A percentile compares a stretch with the other conserved stretches of the same genome.
These are phyloP conservation scores for Phaedon cochleariae DNA, from an alignment of 2,888 invertebrate species.

Conservation along the genomic window DNA sequence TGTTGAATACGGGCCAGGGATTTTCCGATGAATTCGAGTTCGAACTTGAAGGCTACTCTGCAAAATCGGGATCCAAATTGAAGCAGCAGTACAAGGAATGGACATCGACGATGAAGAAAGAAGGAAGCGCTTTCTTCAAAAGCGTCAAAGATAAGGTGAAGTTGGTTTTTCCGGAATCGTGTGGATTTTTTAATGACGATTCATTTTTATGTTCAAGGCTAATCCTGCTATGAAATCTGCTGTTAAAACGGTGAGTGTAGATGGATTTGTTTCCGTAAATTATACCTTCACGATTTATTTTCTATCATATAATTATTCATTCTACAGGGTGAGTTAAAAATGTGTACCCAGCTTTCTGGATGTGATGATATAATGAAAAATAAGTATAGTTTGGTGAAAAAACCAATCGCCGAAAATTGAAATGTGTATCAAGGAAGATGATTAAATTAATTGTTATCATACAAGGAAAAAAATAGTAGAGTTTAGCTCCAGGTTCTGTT, in stretches of 20 bases:
- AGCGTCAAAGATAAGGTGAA: slow-evolving; percentile 87
- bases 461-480: too few species aligned
- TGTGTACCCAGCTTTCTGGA: too few species aligned
- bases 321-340: too few species aligned
- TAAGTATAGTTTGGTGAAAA: too few species aligned
- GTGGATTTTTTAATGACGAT: slow-evolving; percentile 15
- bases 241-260: slow-evolving; percentile 86
- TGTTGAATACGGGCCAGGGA: slow-evolving; percentile 91
- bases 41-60: slow-evolving; percentile 79
- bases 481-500: too few species aligned
- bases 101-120: slow-evolving; percentile 79
- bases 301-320: too few species aligned
- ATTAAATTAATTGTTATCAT: too few species aligned
- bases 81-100: slow-evolving; percentile 82
- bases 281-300: slow-evolving; percentile 18
- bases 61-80: slow-evolving; percentile 71
- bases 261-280: too few species aligned
- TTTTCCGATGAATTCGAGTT: slow-evolving; percentile 96
- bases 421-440: too few species aligned
- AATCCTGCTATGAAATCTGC: slow-evolving; percentile 94
- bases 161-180: neutral
- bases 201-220: slow-evolving; percentile 73
- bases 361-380: too few species aligned
- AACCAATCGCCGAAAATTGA: too few species aligned
- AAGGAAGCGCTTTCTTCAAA: slow-evolving; percentile 85